Evolutionary conservation across 2,113 vertebrate species (phyloP).

Genomic region (Poecilia latipinna): DNA sequence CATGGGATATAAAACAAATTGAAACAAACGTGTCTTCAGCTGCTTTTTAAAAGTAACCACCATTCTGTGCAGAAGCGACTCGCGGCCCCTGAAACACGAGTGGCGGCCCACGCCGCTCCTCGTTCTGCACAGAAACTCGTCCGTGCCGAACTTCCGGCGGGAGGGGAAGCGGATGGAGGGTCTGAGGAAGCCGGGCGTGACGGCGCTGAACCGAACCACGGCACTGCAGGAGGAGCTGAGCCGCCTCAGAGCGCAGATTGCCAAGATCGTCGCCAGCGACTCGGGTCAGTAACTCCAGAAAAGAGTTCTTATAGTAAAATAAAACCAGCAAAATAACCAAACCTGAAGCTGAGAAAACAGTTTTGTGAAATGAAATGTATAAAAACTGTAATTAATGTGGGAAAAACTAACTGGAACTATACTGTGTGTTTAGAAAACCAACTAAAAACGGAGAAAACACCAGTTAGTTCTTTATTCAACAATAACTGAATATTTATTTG

Average conservation of each 20-base stretch:
- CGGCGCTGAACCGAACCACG: conserved; percentile 91
- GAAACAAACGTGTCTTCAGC: no score
- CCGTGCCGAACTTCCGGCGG: conserved; percentile 94
- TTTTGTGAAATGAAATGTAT: no score
- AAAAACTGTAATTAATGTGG: no score
- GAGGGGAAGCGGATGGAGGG: conserved; percentile 92
- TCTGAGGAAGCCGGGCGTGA: conserved; percentile 90
- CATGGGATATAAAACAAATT: no score
- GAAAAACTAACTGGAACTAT: no score
- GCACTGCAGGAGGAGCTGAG: conserved; percentile 96
- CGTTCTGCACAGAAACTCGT: conserved; percentile 95
- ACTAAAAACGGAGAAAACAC: no score
- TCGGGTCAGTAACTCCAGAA: conserved; percentile 77
- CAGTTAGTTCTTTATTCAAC: no score
- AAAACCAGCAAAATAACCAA: no score
- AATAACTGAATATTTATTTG: no score
- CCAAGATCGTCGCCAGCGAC: conserved; percentile 90
- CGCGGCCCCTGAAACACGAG: conserved; percentile 92
- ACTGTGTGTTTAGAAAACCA: no score
- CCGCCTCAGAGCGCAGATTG: conserved; percentile 93
- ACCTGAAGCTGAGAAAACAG: no score
- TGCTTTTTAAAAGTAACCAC: neutral
- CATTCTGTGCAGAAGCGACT: conserved; percentile 84
- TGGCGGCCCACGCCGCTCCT: conserved; percentile 97
- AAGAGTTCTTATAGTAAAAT: no score